Evolutionary conservation across 2,888 invertebrate species (phyloP).

Genomic region (Pseudolycoriella hygida): DNA sequence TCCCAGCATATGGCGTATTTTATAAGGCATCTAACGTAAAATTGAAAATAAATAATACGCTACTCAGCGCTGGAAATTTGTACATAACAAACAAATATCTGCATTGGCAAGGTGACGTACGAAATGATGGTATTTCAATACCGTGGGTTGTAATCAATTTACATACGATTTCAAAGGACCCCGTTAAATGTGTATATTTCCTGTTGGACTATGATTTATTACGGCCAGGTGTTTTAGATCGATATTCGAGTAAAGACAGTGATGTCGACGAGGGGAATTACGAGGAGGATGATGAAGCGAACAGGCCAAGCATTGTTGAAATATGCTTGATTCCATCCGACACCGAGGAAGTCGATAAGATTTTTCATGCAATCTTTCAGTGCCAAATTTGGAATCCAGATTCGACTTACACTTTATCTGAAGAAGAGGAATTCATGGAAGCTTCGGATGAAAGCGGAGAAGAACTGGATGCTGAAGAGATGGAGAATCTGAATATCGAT

Average conservation of each 20-base stretch:
- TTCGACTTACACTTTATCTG: constrained; percentile 31
- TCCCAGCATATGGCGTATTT: constrained; percentile 21
- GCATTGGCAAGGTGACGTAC: constrained; percentile 23
- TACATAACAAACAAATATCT: constrained; percentile 26
- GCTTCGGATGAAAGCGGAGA: too few species aligned
- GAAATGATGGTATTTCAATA: constrained; percentile 23
- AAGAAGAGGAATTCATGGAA: too few species aligned
- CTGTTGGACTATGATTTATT: constrained; percentile 12
- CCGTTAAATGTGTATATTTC: constrained; percentile 18
- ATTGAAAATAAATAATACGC: constrained; percentile 21
- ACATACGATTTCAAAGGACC: constrained; percentile 22
- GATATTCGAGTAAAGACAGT: constrained; percentile 5
- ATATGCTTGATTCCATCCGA: constrained; percentile 54
- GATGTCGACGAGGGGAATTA: constrained; percentile 5
- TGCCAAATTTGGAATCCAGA: constrained; percentile 72
- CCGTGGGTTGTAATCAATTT: constrained; percentile 26
- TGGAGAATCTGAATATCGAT: too few species aligned
- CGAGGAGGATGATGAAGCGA: constrained; percentile 22
- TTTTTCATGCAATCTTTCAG: constrained; percentile 56
- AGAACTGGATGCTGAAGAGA: too few species aligned
- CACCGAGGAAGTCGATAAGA: constrained; percentile 37
- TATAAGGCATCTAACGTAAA: constrained; percentile 21
- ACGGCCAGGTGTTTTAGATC: constrained; percentile 23
- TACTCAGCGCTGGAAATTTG: constrained; percentile 20
- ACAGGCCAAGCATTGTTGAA: constrained; percentile 51